Evolutionary conservation across 1,140 invertebrate species (phyloP).

Genomic region (Tribolium castaneum): DNA sequence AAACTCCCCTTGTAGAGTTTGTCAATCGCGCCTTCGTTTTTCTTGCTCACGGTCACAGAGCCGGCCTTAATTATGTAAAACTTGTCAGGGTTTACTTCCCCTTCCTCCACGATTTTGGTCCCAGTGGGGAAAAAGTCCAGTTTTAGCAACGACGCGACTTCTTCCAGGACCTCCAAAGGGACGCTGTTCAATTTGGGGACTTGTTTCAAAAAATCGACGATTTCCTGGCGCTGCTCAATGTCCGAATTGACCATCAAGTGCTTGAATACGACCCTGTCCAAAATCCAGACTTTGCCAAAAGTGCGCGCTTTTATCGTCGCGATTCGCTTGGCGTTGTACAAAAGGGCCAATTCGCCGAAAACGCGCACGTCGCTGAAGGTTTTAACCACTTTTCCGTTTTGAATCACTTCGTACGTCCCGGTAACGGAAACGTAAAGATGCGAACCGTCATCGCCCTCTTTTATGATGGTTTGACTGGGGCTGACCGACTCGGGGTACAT

Average conservation of each 20-base stretch:
- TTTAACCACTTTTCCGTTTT: constrained; percentile 78
- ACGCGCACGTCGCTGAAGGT: constrained; percentile 87
- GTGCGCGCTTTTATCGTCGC: constrained; percentile 85
- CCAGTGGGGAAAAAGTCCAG: constrained; percentile 87
- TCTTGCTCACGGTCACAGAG: constrained; percentile 81
- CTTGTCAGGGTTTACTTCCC: constrained; percentile 74
- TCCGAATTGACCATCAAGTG: constrained; percentile 88
- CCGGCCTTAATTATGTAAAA: constrained; percentile 96
- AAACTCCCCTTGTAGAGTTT: constrained; percentile 78
- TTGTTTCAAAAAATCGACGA: constrained; percentile 83
- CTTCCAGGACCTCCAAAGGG: constrained; percentile 80
- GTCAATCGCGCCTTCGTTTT: constrained; percentile 69
- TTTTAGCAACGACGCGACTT: constrained; percentile 91
- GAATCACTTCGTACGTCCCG: constrained; percentile 89
- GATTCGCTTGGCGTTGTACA: constrained; percentile 92
- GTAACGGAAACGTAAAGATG: constrained; percentile 86
- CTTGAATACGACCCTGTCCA: constrained; percentile 87
- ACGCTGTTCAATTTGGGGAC: constrained; percentile 87
- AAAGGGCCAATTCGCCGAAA: constrained; percentile 93
- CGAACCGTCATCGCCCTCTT: constrained; percentile 65
- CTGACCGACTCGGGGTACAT: constrained; percentile 1
- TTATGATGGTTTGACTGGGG: neutral
- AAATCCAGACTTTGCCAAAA: constrained; percentile 87
- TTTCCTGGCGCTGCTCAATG: constrained; percentile 82
- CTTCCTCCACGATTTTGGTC: constrained; percentile 89